Percentiles rank a stretch among this genome's conserved stretches.
Evolutionary conservation across 2,888 invertebrate species (phyloP).

Genomic region (Oxyteleia sp.): DNA sequence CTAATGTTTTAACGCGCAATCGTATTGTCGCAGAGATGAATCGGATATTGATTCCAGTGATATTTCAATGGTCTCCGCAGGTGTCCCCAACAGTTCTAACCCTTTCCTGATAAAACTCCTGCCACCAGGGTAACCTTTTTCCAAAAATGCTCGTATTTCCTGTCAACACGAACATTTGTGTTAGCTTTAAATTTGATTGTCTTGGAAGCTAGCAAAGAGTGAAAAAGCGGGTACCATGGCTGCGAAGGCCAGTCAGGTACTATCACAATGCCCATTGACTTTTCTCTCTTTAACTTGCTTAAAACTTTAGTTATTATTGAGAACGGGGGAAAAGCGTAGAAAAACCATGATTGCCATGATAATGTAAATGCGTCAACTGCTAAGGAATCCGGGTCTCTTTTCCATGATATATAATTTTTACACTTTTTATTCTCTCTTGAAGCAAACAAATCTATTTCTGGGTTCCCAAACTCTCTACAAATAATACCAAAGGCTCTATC

Average conservation of each 20-base stretch:
- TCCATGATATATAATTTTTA: slow-evolving; percentile 60
- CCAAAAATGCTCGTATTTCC: slow-evolving; percentile 34
- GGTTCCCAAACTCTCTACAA: slow-evolving; percentile 32
- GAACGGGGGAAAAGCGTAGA: slow-evolving; percentile 72
- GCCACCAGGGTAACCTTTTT: too few species aligned
- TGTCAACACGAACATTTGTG: slow-evolving; percentile 36
- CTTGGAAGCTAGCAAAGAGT: slow-evolving; percentile 25
- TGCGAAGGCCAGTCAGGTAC: slow-evolving; percentile 59
- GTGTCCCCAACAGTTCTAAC: slow-evolving; percentile 39
- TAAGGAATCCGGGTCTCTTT: slow-evolving; percentile 56
- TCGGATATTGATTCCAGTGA: slow-evolving; percentile 46
- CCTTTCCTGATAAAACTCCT: slow-evolving; percentile 60
- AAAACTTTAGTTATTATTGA: slow-evolving; percentile 25
- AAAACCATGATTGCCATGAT: slow-evolving; percentile 41
- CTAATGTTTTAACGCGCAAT: slow-evolving; percentile 28
- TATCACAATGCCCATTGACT: slow-evolving; percentile 40
- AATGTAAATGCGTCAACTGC: slow-evolving; percentile 66
- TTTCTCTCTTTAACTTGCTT: slow-evolving; percentile 52
- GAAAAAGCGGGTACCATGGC: slow-evolving; percentile 53
- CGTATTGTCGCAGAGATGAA: slow-evolving; percentile 57
- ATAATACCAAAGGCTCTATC: slow-evolving; percentile 17
- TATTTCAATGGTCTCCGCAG: slow-evolving; percentile 39
- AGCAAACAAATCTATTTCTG: slow-evolving; percentile 67
- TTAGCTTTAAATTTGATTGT: slow-evolving; percentile 61
- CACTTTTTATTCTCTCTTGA: slow-evolving; percentile 57